phyloP scores from a whole-genome alignment of 1,140 invertebrate species.

The Lepidurus arcticus region DNA sequence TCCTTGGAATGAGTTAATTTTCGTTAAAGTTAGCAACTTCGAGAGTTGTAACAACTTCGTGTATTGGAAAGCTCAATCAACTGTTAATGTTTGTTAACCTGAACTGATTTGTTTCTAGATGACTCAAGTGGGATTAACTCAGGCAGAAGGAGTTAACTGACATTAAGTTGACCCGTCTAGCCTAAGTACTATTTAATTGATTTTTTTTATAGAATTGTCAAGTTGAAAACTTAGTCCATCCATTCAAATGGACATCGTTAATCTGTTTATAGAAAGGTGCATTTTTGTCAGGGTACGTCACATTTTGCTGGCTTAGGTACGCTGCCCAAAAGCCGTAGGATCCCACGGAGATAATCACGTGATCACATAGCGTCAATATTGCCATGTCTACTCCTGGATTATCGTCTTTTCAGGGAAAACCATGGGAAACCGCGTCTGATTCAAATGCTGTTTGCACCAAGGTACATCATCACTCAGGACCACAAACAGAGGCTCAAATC shows the following conservation, averaged over 20 bases:
- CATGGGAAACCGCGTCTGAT: neutral
- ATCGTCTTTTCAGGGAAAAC: neutral
- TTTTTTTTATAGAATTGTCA: neutral
- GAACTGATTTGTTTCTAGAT: too few species aligned
- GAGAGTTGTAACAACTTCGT: too few species aligned
- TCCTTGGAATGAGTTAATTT: too few species aligned
- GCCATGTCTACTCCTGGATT: neutral
- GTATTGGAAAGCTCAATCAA: too few species aligned
- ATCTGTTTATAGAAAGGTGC: neutral
- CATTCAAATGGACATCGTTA: neutral
- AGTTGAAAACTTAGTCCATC: neutral
- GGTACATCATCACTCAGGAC: neutral
- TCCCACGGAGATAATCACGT: neutral
- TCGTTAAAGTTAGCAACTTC: too few species aligned
- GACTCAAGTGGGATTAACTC: too few species aligned
- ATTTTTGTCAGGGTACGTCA: neutral
- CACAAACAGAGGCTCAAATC: neutral
- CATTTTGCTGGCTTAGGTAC: neutral
- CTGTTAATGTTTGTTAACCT: too few species aligned
- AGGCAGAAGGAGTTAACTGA: too few species aligned
- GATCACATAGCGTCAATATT: neutral
- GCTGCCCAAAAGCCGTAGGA: neutral
- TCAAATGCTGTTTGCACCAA: constrained; percentile 4
- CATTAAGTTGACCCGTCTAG: too few species aligned
- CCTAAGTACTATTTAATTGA: too few species aligned